Evolutionary conservation across 2,888 invertebrate species (phyloP).

Genomic region (Epirrhoe tristata): DNA sequence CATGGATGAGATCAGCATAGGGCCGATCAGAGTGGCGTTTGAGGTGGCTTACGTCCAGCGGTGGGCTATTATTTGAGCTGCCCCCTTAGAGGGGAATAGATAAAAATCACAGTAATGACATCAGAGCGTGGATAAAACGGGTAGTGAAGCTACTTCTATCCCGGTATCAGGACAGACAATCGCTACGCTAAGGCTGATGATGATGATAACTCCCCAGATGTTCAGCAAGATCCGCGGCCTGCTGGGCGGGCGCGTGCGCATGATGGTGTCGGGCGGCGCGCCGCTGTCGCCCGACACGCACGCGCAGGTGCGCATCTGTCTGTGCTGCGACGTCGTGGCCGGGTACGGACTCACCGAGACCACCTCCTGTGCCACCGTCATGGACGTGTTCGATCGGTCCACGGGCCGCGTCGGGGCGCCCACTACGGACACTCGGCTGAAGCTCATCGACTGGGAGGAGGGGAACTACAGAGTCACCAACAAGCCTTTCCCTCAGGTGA

Average conservation of each 20-base stretch:
- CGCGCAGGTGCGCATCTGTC: constrained; percentile 91
- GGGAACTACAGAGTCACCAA: constrained; percentile 90
- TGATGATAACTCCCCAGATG: no score
- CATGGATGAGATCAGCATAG: no score
- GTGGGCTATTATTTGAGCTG: no score
- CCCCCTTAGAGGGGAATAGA: no score
- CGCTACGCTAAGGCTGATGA: no score
- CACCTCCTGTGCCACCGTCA: constrained; percentile 95
- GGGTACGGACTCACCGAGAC: constrained; percentile 99
- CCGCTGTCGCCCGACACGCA: constrained; percentile 98
- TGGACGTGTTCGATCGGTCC: constrained; percentile 87
- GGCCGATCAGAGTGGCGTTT: no score
- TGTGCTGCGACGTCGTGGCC: constrained; percentile 95
- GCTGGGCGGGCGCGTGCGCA: constrained; percentile 95
- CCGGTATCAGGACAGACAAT: no score
- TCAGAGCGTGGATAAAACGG: no score
- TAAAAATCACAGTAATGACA: no score
- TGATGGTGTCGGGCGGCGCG: constrained; percentile 97
- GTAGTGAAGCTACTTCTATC: no score
- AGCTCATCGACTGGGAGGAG: constrained; percentile 93
- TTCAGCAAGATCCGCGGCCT: constrained; percentile 86
- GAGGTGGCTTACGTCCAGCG: no score
- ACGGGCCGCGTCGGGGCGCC: constrained; percentile 96
- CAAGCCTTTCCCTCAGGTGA: constrained; percentile 85
- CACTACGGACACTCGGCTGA: constrained; percentile 92